Evolutionary conservation across 2,888 invertebrate species (phyloP).

Genomic region (Cerastis rubricosa): DNA sequence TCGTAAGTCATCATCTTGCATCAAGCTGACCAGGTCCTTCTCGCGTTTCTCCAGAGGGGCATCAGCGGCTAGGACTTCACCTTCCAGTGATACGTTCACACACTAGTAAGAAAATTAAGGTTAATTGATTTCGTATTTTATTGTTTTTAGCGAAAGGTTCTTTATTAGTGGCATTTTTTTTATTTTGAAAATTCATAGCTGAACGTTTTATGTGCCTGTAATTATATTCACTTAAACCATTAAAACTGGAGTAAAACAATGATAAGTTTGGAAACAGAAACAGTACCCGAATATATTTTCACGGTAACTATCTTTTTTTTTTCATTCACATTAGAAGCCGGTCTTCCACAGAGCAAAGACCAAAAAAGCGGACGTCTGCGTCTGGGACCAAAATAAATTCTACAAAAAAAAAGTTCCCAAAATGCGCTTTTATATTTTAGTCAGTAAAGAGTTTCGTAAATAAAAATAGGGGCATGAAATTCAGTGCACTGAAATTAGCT

Average conservation of each 20-base stretch:
- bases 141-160: neutral
- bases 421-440: constrained; percentile 15
- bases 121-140: constrained; percentile 1
- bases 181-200: neutral
- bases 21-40: constrained; percentile 82
- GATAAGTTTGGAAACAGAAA: neutral
- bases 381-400: neutral
- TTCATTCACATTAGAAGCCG: neutral
- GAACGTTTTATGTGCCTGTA: neutral
- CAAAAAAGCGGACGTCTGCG: neutral
- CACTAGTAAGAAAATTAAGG: constrained; percentile 73
- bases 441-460: constrained; percentile 9
- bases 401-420: neutral
- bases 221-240: neutral
- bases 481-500: constrained; percentile 31
- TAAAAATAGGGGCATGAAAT: constrained; percentile 29
- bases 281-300: neutral
- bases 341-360: neutral
- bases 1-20: constrained; percentile 85
- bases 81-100: constrained; percentile 83
- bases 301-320: neutral
- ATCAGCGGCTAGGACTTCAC: constrained; percentile 77
- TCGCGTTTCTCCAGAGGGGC: constrained; percentile 82
- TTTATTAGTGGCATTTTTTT: neutral
- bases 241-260: neutral